Base-by-base conservation (phyloP, 2,888 invertebrate genomes). In the Entomobrya proxima region DNA sequence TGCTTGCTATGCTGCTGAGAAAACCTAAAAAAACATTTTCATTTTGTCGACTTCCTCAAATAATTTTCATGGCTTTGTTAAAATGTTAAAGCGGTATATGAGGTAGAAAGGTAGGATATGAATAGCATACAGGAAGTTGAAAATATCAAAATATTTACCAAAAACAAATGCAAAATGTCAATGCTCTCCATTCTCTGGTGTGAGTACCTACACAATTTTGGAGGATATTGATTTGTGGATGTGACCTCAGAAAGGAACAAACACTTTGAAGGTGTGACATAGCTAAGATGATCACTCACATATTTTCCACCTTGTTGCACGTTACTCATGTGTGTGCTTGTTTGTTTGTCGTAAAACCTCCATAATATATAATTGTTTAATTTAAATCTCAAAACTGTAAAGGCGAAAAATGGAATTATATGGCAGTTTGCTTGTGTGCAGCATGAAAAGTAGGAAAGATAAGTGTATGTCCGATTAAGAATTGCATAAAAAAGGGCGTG, bases 401-500 rank as follows among this genome's bases (percentile, higher is more conserved):
- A n/a, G n/a, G n/a, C n/a, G n/a, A n/a, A n/a, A n/a, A n/a, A n/a
- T n/a, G n/a, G n/a, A n/a, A n/a, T n/a, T n/a, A n/a, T n/a, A n/a
- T n/a, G n/a, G 15, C 44, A 7, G 15, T 11, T 44, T 69, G 21
- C 30, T 69, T 4, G 7, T 40, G 44, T 40, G 44, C 44, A 69
- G 13, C 24, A 69, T 69, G 27, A 69, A 27, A n/a, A 64, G 58
- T 64, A 35, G 3, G 44, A 69, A 67, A n/a, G n/a, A n/a, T n/a
- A n/a, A 69, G 7, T 40, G 44, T 40, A 9, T 74, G 32, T n/a
- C 24, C 21, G 40, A 15, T 55, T 24, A 40, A 76, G 13, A 50
- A 64, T 85, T 85, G 74, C 85, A 74, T 85, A 85, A 79, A 85
- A 81, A 79, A 80, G 79, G 85, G 85, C 79, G 85, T 85, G 61